Evolutionary conservation across 2,888 invertebrate species (phyloP), one percentile per base, ranked within the genome.

Genomic region (Aleiodes alternator): DNA sequence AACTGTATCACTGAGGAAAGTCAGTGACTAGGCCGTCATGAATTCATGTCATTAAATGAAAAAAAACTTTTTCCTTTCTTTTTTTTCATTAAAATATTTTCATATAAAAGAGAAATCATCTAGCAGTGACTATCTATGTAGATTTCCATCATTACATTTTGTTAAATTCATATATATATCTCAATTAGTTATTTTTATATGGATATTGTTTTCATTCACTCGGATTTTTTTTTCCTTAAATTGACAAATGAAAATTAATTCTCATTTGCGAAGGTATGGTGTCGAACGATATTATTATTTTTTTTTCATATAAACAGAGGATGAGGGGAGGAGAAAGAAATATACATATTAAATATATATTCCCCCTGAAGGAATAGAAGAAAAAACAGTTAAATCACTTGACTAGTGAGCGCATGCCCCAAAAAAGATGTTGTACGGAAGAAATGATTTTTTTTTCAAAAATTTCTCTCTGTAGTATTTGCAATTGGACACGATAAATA

Each of bases 351-450:
- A 43, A 9, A 43, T 43, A 43, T 43, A 43, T 43, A 43, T 43
- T 11, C 43, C 43, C 8, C 8, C 8, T 7, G 43, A 43, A 43
- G 43, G 43, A 43, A 43, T 43, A 9, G 8, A 9, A 38, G 14
- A 72, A 75, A 83, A 87, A 86, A 86, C 84, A 85, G 83, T 87
- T 84, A 87, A 85, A 88, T 87, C 86, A 85, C 87, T 88, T 88
- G 88, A 88, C 88, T 88, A 88, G 88, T 88, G 87, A 88, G 87
- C 87, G 85, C 85, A 85, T 83, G 86, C 86, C 84, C 85, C 83
- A 78, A 84, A 78, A 84, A 86, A 73, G 50, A 85, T 83, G 81
- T 80, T 83, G 77, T 84, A 84, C 78, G 80, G 78, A 81, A 79
- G 78, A 79, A 77, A 76, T 79, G 16, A 55, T 76, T 69, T 76